Base-by-base conservation (phyloP, 2,888 invertebrate species). In the Nowickia ferox region DNA sequence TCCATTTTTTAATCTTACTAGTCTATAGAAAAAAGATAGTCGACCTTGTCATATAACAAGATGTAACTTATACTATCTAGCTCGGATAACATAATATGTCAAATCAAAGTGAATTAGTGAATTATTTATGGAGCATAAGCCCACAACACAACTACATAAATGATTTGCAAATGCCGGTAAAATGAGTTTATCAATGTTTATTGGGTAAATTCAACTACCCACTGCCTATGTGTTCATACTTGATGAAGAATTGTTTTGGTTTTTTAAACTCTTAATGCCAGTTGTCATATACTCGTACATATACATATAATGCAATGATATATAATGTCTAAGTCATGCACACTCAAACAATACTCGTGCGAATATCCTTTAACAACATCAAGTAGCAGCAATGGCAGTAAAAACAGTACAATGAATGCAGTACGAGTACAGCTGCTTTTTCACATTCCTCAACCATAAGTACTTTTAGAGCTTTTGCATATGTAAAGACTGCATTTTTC, bases 391-490 rank as follows among this genome's bases (percentile, higher is more conserved):
- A 65, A 40, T 38, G 55, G 19, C 75, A 65, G 38, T 19, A 68
- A 61, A 42, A 17, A 69, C 38, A 46, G 72, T 55, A 55, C 71
- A 72, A 55, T 72, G 79, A 78, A 48, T 74, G 66, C 44, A 69
- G 48, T 80, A 65, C 79, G 65, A 69, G 48, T 80, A 65, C 79
- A 71, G 75, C 84, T 71, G 78, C 84, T 78, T 71, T 79, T 84
- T 71, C 40, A 51, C 51, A 76, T 65, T 80, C 55, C 61, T 48
- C 65, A 61, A 66, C 75, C 46, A 51, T 44, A 76, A 80, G 76
- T 72, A 76, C 80, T 80, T 76, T 74, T 53, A 46, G 13, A 84
- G 79, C 78, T 69, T 80, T 84, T 84, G 84, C 75, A 80, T 71
- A 80, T 71, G 40, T n/a, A 79, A 65, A 84, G 71, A 66, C 65